phyloP scores from a whole-genome alignment of 2,797 vertebrate genomes.

The Hemitrygon akajei region DNA sequence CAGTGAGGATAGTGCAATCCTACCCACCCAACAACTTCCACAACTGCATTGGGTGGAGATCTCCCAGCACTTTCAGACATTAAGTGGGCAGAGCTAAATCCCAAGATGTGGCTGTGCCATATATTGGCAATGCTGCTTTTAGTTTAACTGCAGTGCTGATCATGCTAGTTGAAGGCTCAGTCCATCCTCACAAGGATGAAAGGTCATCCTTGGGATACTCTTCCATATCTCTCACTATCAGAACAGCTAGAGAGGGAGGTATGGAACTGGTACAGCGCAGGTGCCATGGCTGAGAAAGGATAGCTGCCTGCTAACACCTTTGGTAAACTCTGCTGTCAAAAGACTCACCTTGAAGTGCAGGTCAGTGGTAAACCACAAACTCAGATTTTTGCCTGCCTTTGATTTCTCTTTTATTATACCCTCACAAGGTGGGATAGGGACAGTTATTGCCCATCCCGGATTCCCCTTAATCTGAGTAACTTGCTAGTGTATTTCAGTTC shows the following conservation, averaged over 20 bases:
- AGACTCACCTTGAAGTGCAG: not conserved
- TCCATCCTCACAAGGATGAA: not conserved
- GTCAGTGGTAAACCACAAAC: not conserved
- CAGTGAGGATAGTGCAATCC: too few species aligned
- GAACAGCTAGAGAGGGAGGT: not conserved
- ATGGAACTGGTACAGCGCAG: too few species aligned
- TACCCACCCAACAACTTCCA: too few species aligned
- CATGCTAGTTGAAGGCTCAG: not conserved
- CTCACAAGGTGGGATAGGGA: too few species aligned
- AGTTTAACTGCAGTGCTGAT: not conserved
- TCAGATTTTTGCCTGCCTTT: not conserved
- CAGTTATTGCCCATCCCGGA: too few species aligned
- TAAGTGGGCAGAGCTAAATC: not conserved
- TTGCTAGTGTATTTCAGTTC: too few species aligned
- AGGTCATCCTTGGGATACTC: not conserved
- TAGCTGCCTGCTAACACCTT: not conserved
- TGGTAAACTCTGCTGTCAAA: not conserved
- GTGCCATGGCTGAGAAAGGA: not conserved
- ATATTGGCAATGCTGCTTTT: not conserved
- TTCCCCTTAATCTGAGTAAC: too few species aligned
- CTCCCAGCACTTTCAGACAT: not conserved
- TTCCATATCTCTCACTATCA: not conserved
- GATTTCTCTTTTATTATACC: not conserved
- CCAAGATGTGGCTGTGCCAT: not conserved
- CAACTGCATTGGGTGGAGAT: too few species aligned